Conservation (phyloP, 2,797 vertebrate genomes). For the Falco peregrinus region DNA sequence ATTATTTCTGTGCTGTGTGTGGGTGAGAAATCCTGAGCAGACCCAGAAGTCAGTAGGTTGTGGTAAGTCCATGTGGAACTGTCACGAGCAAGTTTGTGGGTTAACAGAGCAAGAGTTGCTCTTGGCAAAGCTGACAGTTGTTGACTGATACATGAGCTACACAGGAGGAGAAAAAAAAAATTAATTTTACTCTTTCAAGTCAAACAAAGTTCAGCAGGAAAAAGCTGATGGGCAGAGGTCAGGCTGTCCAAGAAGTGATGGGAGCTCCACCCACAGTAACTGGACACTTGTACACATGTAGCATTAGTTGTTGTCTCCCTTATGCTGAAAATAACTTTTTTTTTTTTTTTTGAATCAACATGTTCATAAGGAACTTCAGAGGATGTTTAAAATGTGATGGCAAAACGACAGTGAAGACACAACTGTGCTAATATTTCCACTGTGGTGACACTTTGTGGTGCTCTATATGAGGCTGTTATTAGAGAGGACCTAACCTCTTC, state of each 20-base stretch:
- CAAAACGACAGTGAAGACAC: background rate
- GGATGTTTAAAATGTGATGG: background rate
- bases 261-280: background rate
- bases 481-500: background rate
- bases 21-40: background rate
- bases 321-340: background rate
- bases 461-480: background rate
- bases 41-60: background rate
- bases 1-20: background rate
- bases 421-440: accelerated
- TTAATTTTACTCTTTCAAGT: background rate
- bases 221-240: background rate
- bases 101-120: background rate
- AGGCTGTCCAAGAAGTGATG: background rate
- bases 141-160: background rate
- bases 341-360: background rate
- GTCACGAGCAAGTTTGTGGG: background rate
- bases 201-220: background rate
- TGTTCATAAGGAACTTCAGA: background rate
- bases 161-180: background rate
- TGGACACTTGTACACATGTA: background rate
- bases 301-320: background rate
- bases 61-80: background rate
- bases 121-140: background rate
- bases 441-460: background rate